Evolutionary conservation across 2,113 vertebrate genomes (phyloP).

Genomic region (Ictalurus furcatus): DNA sequence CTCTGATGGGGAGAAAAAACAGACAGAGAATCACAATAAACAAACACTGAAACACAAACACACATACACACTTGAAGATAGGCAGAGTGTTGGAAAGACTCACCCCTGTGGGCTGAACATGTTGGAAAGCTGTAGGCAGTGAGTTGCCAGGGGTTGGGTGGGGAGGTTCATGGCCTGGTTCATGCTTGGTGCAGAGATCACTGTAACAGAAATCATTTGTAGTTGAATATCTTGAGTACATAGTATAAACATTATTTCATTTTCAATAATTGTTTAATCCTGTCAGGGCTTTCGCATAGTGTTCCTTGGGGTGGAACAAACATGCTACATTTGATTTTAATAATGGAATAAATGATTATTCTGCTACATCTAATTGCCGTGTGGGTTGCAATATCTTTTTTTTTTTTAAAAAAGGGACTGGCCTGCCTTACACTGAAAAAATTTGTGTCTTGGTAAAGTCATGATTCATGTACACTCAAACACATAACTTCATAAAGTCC

Average conservation of each 20-base stretch:
- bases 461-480: neutral
- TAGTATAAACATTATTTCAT: neutral
- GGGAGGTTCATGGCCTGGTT: slow-evolving; percentile 79
- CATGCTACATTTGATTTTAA: neutral
- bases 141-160: slow-evolving; percentile 91
- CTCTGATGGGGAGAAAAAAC: slow-evolving; percentile 67
- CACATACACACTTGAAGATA: neutral
- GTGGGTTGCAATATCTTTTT: neutral
- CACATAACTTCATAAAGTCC: neutral
- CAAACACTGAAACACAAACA: neutral
- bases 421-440: neutral
- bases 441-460: neutral
- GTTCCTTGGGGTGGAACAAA: neutral
- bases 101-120: slow-evolving; percentile 98
- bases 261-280: neutral
- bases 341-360: too few relatives aligned
- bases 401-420: neutral
- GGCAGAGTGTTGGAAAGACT: slow-evolving; percentile 61
- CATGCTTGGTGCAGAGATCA: slow-evolving; percentile 57
- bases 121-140: slow-evolving; percentile 98
- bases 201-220: slow-evolving; percentile 31
- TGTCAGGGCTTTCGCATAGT: neutral
- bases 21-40: neutral
- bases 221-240: neutral
- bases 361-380: neutral